Percentiles rank a stretch among this genome's conserved stretches.
phyloP scores from a whole-genome alignment of 1,140 invertebrate species.

The Lasaia peninsularis region DNA sequence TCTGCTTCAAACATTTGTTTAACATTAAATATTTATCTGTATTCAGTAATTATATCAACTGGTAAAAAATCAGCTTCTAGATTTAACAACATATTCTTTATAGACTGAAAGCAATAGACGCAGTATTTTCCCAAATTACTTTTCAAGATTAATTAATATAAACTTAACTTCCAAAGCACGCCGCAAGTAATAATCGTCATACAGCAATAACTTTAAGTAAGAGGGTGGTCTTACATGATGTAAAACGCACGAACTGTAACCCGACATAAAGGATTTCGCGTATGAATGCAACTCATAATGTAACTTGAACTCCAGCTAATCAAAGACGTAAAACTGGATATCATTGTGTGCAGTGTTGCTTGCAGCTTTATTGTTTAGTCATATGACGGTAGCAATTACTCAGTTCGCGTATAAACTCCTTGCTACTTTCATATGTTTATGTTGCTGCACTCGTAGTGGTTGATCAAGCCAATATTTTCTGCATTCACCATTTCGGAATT shows the following conservation, averaged over 20 bases:
- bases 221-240: constrained; percentile 42
- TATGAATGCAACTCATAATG: constrained; percentile 51
- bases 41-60: too few species aligned
- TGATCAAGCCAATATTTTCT: too few species aligned
- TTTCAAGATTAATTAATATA: neutral
- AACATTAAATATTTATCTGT: too few species aligned
- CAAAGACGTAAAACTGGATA: constrained; percentile 69
- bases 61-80: too few species aligned
- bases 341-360: constrained; percentile 67
- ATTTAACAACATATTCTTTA: too few species aligned
- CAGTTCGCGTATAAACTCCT: constrained; percentile 52
- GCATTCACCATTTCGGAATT: too few species aligned
- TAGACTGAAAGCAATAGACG: too few species aligned
- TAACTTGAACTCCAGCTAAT: constrained; percentile 65
- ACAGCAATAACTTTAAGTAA: constrained; percentile 4
- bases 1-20: too few species aligned
- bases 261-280: constrained; percentile 40
- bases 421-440: constrained; percentile 28
- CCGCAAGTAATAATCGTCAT: constrained; percentile 9
- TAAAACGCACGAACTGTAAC: constrained; percentile 41
- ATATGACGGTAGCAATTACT: constrained; percentile 68
- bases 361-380: constrained; percentile 66
- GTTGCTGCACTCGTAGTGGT: constrained; percentile 19
- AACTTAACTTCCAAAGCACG: neutral
- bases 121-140: too few species aligned